Conservation (phyloP, 2,113 vertebrate species). For the Rhinichthys klamathensis region DNA sequence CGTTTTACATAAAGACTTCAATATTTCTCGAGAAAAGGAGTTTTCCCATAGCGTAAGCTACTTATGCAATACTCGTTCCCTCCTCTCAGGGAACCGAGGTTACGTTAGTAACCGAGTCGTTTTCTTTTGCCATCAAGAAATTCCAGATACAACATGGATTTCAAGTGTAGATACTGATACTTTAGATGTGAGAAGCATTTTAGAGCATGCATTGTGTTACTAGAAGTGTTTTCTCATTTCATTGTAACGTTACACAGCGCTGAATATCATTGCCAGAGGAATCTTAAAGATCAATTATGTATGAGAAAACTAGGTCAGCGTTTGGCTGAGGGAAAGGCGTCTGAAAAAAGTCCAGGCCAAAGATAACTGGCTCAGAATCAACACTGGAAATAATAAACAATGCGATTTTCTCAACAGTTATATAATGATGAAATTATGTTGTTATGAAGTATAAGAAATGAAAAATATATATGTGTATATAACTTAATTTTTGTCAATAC, state of each 20-base stretch:
- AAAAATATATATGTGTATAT: not conserved
- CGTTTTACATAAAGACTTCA: no score
- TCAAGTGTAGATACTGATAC: not conserved
- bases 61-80: no score
- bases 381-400: not conserved
- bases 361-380: not conserved
- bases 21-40: no score
- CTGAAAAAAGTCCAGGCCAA: not conserved
- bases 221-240: not conserved
- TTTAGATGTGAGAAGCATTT: not conserved
- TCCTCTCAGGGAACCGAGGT: no score
- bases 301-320: not conserved
- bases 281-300: not conserved
- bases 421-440: not conserved
- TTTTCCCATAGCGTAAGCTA: no score
- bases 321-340: conserved; percentile 5
- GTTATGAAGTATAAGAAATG: not conserved
- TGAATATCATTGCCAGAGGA: not conserved
- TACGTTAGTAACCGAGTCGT: no score
- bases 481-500: no score
- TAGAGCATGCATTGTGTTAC: not conserved
- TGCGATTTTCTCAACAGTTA: not conserved
- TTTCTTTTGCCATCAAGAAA: not conserved
- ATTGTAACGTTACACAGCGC: not conserved
- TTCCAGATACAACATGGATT: not conserved